Conservation (phyloP, 1,140 invertebrate genomes). For the Potamilus streckersoni region DNA sequence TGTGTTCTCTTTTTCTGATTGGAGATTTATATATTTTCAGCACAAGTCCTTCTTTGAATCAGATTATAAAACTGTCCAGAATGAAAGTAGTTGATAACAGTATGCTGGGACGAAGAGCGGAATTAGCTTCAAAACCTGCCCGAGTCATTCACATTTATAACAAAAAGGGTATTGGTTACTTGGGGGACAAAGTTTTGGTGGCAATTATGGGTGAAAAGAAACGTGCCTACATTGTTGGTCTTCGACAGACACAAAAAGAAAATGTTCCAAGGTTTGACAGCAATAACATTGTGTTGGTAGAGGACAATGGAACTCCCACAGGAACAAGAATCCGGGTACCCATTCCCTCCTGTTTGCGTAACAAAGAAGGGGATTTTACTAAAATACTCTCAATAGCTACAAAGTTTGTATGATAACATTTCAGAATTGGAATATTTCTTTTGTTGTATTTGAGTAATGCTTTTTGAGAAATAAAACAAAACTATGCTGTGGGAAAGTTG, state of each 20-base stretch:
- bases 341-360: slow-evolving; percentile 88
- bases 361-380: slow-evolving; percentile 88
- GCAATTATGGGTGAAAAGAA: slow-evolving; percentile 98
- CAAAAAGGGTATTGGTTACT: slow-evolving; percentile 73
- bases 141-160: slow-evolving; percentile 74
- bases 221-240: slow-evolving; percentile 95
- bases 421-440: too few species aligned
- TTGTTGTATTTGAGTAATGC: too few species aligned
- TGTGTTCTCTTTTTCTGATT: too few species aligned
- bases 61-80: slow-evolving; percentile 74
- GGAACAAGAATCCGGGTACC: slow-evolving; percentile 96
- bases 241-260: slow-evolving; percentile 80
- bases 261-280: slow-evolving; percentile 94
- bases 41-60: slow-evolving; percentile 41
- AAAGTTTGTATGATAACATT: slow-evolving; percentile 83
- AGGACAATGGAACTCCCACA: slow-evolving; percentile 91
- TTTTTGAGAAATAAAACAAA: too few species aligned
- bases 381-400: slow-evolving; percentile 94
- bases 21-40: slow-evolving; percentile 33
- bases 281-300: slow-evolving; percentile 97
- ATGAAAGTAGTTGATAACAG: slow-evolving; percentile 97
- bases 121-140: slow-evolving; percentile 92
- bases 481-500: too few species aligned
- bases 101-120: slow-evolving; percentile 91
- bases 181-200: slow-evolving; percentile 83